Base-by-base conservation (phyloP, 2,797 vertebrate genomes). In the Pygocentrus nattereri region DNA sequence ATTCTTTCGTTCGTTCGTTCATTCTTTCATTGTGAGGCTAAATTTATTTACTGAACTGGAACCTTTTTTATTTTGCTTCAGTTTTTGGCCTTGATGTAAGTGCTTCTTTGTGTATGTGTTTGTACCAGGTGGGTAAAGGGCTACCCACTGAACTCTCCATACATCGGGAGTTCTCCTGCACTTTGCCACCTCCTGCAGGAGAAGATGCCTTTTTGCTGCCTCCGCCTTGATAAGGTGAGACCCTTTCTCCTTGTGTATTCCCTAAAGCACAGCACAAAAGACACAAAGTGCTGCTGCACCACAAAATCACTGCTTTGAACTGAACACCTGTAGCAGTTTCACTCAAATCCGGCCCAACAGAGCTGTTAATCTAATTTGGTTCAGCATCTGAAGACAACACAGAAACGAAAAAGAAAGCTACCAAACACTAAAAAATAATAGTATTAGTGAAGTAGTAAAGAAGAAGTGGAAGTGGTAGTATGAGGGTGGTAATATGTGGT, bases 131-230 rank as follows among this genome's bases (percentile, higher is more conserved):
- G 95, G 95, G 94, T 95, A 72, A 96, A 95, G 82, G 95, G 95
- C 3, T 96, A 96, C 84, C 95, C 95, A 0, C 88, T 94, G 19
- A 96, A 96, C 89, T 95, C 95, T 6, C 95, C 95, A 0, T 96
- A 96, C 89, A 96, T 96, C 12, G 95, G 95, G 73, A 96, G 95
- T 89, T 96, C 95, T 4, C 95, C 95, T 10, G 94, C 95, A 0
- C 89, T 96, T 52, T 96, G 95, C 84, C 95, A 96, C 82, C 94
- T 96, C 31, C 91, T 96, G 0, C 95, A 94, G 86, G 94, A 95
- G 82, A 96, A 96, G 89, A 94, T 94, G 91, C 93, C 94, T 50
- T 96, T 95, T 86, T 96, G 95, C 90, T 96, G 95, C 84, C 92
- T 96, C 75, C 94, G 95, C 4, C 93, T 96, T 86, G 95, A 96